phyloP scores from a whole-genome alignment of 2,113 vertebrate genomes.

The Boulengerochromis microlepis region DNA sequence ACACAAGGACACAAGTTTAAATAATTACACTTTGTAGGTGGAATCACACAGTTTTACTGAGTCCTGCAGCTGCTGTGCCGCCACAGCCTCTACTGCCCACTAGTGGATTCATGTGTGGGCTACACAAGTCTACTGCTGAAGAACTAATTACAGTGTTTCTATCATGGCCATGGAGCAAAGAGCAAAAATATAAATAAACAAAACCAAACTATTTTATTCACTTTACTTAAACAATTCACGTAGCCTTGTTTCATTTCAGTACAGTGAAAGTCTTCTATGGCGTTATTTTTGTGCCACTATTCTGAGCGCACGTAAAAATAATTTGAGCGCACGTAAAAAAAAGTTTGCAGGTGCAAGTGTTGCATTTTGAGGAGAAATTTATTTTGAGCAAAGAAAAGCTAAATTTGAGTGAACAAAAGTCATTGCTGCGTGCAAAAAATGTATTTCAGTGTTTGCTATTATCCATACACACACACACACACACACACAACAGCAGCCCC shows the following conservation, averaged over 20 bases:
- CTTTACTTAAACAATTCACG: neutral
- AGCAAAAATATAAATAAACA: neutral
- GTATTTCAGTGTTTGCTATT: neutral
- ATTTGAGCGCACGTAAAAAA: neutral
- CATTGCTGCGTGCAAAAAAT: neutral
- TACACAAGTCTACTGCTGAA: neutral
- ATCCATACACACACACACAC: neutral
- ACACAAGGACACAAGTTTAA: neutral
- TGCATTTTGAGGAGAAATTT: neutral
- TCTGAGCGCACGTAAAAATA: neutral
- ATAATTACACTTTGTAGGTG: neutral
- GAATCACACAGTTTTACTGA: neutral
- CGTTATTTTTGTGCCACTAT: neutral
- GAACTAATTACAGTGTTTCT: neutral
- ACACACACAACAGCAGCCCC: neutral
- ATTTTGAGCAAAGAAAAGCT: neutral
- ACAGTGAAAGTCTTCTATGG: neutral
- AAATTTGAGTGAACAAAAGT: neutral
- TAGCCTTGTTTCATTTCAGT: neutral
- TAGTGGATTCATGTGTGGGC: slow-evolving; percentile 21
- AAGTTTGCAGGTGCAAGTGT: neutral
- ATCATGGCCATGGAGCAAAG: neutral
- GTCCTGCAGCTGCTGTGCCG: neutral
- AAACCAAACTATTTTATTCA: neutral
- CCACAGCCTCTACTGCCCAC: slow-evolving; percentile 51